phyloP scores from a whole-genome alignment of 2,113 vertebrate species.

The Anarrhichthys ocellatus region DNA sequence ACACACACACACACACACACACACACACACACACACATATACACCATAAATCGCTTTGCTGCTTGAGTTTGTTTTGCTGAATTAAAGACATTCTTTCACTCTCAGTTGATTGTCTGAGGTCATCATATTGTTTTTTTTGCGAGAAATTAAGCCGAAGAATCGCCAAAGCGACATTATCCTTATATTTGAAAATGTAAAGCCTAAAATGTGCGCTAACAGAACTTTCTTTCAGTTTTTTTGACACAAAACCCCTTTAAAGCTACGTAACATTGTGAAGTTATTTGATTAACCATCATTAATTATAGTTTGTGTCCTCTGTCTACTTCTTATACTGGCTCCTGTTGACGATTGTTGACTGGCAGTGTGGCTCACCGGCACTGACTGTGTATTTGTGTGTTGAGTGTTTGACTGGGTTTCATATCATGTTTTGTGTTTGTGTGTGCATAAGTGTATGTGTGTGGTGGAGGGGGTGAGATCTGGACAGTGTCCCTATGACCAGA shows the following conservation, averaged over 20 bases:
- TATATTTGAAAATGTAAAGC: neutral
- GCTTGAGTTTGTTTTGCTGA: conserved; percentile 12
- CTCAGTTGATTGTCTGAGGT: neutral
- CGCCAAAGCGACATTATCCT: neutral
- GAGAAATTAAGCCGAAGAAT: neutral
- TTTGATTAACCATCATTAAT: neutral
- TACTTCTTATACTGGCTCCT: conserved; percentile 41
- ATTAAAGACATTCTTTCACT: conserved; percentile 13
- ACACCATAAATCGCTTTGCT: conserved; percentile 5
- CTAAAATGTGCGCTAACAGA: neutral
- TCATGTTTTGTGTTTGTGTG: conserved; percentile 24
- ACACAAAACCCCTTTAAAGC: neutral
- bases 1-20: conserved; percentile 5
- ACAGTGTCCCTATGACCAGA: conserved; percentile 83
- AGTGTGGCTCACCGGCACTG: conserved; percentile 40
- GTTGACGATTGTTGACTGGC: conserved; percentile 57
- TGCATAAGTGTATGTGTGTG: neutral
- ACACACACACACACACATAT: neutral
- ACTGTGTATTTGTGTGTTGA: conserved; percentile 36
- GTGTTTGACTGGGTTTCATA: conserved; percentile 33
- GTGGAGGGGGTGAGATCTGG: conserved; percentile 76
- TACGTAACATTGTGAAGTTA: neutral
- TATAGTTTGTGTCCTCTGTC: neutral
- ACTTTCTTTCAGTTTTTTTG: neutral
- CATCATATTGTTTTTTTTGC: neutral